Conservation (phyloP, 2,797 vertebrate genomes). For the Halcyon leucocephala region DNA sequence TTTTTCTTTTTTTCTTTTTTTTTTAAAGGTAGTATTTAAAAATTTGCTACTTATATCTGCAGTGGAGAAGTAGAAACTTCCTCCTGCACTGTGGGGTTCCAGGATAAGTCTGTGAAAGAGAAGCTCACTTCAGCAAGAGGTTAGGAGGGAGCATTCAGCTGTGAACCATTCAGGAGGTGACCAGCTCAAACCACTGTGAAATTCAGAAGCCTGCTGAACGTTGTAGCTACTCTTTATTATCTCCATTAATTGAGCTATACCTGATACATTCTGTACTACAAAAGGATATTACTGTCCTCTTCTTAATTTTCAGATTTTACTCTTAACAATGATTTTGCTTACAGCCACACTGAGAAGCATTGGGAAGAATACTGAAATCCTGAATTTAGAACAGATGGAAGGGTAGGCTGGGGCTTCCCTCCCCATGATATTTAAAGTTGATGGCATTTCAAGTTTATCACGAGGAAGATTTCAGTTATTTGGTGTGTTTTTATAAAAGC, state of each 20-base stretch:
- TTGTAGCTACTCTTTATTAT: neutral
- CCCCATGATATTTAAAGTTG: rapidly evolving
- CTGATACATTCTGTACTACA: neutral
- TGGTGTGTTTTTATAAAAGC: neutral
- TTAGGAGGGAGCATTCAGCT: neutral
- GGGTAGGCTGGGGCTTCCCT: neutral
- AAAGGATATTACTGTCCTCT: neutral
- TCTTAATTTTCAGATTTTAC: neutral
- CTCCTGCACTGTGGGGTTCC: neutral
- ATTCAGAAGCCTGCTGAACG: neutral
- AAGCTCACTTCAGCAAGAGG: neutral
- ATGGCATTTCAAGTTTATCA: neutral
- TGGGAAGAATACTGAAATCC: neutral
- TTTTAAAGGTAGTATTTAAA: neutral
- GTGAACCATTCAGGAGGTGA: neutral
- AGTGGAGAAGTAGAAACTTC: neutral
- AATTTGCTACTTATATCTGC: neutral
- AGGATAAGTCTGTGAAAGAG: neutral
- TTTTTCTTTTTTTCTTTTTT: neutral
- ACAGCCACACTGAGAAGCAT: neutral
- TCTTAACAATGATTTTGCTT: neutral
- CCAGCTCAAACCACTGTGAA: neutral
- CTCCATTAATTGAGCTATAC: rapidly evolving
- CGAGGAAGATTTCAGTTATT: neutral
- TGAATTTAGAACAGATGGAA: neutral